These are phyloP conservation scores for Pachliopta kotzebuea DNA, from an alignment of 2,888 invertebrate genomes.

Conservation along the genomic window DNA sequence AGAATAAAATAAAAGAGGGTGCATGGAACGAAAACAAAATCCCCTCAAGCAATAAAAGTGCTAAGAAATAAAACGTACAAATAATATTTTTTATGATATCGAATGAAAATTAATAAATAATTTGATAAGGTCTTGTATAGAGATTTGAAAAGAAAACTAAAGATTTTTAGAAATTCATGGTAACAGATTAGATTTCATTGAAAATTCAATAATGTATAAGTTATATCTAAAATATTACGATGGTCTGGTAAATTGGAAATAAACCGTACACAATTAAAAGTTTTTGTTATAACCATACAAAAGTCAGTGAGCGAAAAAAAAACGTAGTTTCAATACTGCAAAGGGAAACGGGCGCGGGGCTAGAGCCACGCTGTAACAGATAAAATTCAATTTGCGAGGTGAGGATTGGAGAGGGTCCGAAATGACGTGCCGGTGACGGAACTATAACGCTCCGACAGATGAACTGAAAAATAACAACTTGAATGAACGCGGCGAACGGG, in stretches of 20 bases:
- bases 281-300: constrained; percentile 1
- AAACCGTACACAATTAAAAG: not conserved
- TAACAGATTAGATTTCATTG: too few species aligned
- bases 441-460: constrained; percentile 19
- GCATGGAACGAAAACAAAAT: constrained; percentile 1
- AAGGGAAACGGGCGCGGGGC: constrained; percentile 13
- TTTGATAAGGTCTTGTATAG: too few species aligned
- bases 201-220: not conserved
- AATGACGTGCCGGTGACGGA: constrained; percentile 40
- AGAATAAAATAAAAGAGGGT: constrained; percentile 12
- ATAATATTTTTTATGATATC: not conserved
- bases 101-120: too few species aligned
- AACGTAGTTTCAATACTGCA: constrained; percentile 11
- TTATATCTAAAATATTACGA: not conserved
- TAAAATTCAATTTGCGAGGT: constrained; percentile 77
- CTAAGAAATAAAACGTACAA: not conserved
- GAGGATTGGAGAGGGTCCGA: constrained; percentile 74
- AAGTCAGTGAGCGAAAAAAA: not conserved
- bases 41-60: constrained; percentile 2
- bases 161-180: too few species aligned
- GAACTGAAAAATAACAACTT: constrained; percentile 11
- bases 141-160: too few species aligned
- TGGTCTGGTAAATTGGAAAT: not conserved
- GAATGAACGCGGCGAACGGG: constrained; percentile 7
- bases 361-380: constrained; percentile 55